Percentiles rank a stretch among this genome's conserved stretches.
Evolutionary conservation across 2,113 vertebrate genomes (phyloP).

Genomic region (Gorilla gorilla): DNA sequence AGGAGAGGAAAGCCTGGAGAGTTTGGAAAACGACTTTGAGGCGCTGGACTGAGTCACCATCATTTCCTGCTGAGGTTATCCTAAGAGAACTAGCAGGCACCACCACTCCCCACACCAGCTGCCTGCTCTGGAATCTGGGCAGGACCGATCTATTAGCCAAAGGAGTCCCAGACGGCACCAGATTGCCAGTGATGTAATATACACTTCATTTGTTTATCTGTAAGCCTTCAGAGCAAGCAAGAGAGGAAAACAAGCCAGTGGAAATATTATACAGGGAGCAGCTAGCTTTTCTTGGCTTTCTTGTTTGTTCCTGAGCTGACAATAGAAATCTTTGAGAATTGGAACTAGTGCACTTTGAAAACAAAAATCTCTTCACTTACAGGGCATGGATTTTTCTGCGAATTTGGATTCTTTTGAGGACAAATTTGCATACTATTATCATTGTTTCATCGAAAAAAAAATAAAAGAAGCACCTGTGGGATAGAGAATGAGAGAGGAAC

Average conservation of each 20-base stretch:
- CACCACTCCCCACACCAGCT: slow-evolving; percentile 18
- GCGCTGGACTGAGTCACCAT: background rate
- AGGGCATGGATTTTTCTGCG: background rate
- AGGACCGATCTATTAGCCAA: background rate
- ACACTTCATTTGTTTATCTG: slow-evolving; percentile 44
- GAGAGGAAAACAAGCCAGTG: background rate
- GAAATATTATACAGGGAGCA: background rate
- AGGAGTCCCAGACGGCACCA: background rate
- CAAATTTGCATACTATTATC: background rate
- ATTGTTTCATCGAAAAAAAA: background rate
- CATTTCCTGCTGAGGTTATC: slow-evolving; percentile 25
- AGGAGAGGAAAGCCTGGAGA: background rate
- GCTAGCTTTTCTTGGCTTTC: background rate
- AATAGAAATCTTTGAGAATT: background rate
- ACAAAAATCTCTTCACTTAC: background rate
- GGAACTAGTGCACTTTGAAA: background rate
- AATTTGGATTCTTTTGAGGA: background rate
- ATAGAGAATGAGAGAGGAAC: background rate
- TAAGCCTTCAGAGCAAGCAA: background rate
- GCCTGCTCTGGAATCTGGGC: background rate
- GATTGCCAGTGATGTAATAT: background rate
- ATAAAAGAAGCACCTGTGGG: background rate
- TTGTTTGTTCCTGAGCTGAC: background rate
- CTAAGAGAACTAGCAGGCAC: background rate
- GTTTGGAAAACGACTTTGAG: background rate